Base-by-base conservation (phyloP, 2,888 invertebrate genomes). In the Ornithoptera alexandrae region DNA sequence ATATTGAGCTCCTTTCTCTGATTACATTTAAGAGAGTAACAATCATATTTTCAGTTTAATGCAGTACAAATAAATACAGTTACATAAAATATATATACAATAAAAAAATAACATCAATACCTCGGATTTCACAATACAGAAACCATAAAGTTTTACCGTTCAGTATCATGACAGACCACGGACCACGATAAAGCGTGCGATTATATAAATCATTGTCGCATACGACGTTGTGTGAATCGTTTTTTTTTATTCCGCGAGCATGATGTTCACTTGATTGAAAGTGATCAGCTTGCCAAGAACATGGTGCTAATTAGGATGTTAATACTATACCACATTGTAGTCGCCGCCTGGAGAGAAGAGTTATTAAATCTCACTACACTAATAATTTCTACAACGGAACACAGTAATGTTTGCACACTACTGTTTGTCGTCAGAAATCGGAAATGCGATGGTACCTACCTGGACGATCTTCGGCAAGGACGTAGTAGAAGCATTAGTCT, bases 91-190 rank as follows among this genome's bases (percentile, higher is more conserved):
- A 22, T 59, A 24, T 39, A 39, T 39, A 30, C 30, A 30, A 30
- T 5, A 24, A 24, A 56, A 20, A 60, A 30, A 60, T 46, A 36
- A 36, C 30, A 60, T 18, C 5, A 46, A 60, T 60, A 60, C 22
- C 50, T 50, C 62, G 36, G 36, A 6, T 46, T 62, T 50, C 39
- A 61, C 18, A 58, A 30, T 24, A 50, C n/a, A 46, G 46, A 53
- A 53, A 64, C 56, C 39, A 64, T 65, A 65, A 65, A 64, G 12
- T 57, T 62, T 65, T 70, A 70, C 60, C n/a, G 67, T 22, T 60
- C 36, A 36, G 39, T 70, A 59, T 59, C 70, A 60, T 70, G 67
- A 59, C 57, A 42, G 10, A 62, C 46, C 17, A 50, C 58, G 59
- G 10, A 62, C 46, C 17, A 50, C 58, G 59, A 66, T 67, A 70